A percentile compares a stretch with the other conserved stretches of the same genome.
Conservation (phyloP, 2,797 vertebrate species). For the Halcyon chelicuti region DNA sequence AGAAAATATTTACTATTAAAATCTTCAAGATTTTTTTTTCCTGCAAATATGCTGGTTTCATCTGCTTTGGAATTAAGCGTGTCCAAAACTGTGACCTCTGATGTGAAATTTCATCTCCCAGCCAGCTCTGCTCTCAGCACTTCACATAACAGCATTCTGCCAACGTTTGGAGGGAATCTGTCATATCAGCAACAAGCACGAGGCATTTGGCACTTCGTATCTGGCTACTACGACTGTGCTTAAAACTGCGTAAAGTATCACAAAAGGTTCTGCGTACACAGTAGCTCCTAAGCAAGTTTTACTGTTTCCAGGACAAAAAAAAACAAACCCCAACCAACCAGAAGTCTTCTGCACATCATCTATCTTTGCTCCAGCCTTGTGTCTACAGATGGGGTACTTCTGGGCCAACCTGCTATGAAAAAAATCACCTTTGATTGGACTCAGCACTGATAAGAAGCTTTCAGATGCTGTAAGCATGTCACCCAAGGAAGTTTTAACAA, state of each 20-base stretch:
- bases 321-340: not conserved
- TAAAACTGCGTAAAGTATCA: not conserved
- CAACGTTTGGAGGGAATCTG: not conserved
- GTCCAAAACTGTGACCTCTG: not conserved
- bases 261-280: not conserved
- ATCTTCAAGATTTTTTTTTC: not conserved
- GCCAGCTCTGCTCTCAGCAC: not conserved
- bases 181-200: not conserved
- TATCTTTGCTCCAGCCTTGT: not conserved
- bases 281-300: not conserved
- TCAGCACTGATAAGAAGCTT: not conserved
- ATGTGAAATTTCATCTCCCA: not conserved
- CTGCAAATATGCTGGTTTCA: not conserved
- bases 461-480: not conserved
- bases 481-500: not conserved
- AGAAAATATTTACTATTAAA: not conserved
- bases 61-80: not conserved
- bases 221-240: not conserved
- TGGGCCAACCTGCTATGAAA: not conserved
- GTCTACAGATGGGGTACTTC: not conserved
- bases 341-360: not conserved
- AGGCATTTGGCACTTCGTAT: not conserved
- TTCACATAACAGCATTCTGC: not conserved
- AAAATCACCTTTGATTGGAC: not conserved
- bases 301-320: not conserved